phyloP scores from a whole-genome alignment of 2,113 vertebrate species.

The Thamnaconus septentrionalis region DNA sequence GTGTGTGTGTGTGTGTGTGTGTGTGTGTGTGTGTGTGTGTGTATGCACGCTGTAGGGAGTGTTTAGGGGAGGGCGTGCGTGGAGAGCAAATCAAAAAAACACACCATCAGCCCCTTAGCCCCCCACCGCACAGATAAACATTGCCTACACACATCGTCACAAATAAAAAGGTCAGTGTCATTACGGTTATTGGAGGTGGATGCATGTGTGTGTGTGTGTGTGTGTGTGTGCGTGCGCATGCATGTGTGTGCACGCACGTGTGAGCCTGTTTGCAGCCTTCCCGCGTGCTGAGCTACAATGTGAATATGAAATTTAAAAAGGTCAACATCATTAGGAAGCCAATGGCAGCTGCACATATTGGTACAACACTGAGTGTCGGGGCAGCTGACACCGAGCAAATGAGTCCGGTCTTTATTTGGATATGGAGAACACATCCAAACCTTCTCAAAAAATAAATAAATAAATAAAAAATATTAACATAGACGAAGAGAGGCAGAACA shows the following conservation, averaged over 20 bases:
- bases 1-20: not conserved
- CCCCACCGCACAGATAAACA: slow-evolving; percentile 53
- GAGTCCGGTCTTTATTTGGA: slow-evolving; percentile 33
- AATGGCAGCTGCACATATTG: slow-evolving; percentile 36
- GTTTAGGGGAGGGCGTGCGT: slow-evolving; percentile 23
- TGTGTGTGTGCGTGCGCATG: slow-evolving; percentile 16
- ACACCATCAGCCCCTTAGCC: slow-evolving; percentile 37
- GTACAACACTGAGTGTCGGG: slow-evolving; percentile 27
- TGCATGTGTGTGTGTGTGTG: slow-evolving; percentile 17
- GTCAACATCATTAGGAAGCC: slow-evolving; percentile 76
- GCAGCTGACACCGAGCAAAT: slow-evolving; percentile 36
- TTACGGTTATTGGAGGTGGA: slow-evolving; percentile 59
- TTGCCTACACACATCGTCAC: slow-evolving; percentile 59
- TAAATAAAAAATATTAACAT: no score
- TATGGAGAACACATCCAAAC: slow-evolving; percentile 1
- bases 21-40: slow-evolving; percentile 8
- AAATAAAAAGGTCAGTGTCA: slow-evolving; percentile 80
- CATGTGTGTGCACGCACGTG: not conserved
- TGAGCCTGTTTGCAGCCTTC: slow-evolving; percentile 13
- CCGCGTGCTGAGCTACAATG: slow-evolving; percentile 44
- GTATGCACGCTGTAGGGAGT: not conserved
- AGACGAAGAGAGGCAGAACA: no score
- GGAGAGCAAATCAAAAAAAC: slow-evolving; percentile 72
- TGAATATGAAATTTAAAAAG: slow-evolving; percentile 72
- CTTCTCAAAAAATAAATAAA: not conserved